Percentiles rank a stretch among this genome's conserved stretches.
These are phyloP conservation scores for Cremastinae sp. DNA, from an alignment of 2,888 invertebrate species.

Conservation along the genomic window DNA sequence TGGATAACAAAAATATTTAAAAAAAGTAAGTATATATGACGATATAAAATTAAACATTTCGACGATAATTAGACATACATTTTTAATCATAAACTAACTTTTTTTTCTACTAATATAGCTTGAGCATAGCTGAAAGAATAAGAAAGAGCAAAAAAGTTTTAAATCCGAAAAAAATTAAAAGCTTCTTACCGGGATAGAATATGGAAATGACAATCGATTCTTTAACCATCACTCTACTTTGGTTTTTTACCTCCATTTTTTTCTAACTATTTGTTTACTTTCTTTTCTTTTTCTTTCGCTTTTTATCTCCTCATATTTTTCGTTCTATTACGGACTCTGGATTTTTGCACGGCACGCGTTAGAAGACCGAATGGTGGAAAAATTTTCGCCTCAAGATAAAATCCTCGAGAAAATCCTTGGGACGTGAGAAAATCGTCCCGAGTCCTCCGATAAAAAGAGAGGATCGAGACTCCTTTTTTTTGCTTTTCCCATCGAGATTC, in stretches of 20 bases:
- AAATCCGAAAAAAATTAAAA: too few relatives aligned
- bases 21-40: too few relatives aligned
- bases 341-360: constrained; percentile 33
- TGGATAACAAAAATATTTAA: too few relatives aligned
- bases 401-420: constrained; percentile 35
- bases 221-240: background rate
- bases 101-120: too few relatives aligned
- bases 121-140: too few relatives aligned
- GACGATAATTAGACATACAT: too few relatives aligned
- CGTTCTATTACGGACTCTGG: constrained; percentile 17
- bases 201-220: constrained; percentile 28
- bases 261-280: constrained; percentile 7
- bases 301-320: constrained; percentile 16
- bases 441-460: constrained; percentile 36
- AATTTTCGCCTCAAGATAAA: constrained; percentile 33
- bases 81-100: too few relatives aligned
- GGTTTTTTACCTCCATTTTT: constrained; percentile 11
- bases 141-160: too few relatives aligned
- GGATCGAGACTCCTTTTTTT: constrained; percentile 26
- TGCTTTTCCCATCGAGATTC: constrained; percentile 1
- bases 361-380: constrained; percentile 6
- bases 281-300: constrained; percentile 5
- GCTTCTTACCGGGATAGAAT: too few relatives aligned
- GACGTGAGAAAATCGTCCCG: constrained; percentile 46
- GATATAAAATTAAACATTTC: too few relatives aligned